These are phyloP conservation scores for Dorcus hopei DNA, from an alignment of 2,888 invertebrate genomes.

Conservation along the genomic window DNA sequence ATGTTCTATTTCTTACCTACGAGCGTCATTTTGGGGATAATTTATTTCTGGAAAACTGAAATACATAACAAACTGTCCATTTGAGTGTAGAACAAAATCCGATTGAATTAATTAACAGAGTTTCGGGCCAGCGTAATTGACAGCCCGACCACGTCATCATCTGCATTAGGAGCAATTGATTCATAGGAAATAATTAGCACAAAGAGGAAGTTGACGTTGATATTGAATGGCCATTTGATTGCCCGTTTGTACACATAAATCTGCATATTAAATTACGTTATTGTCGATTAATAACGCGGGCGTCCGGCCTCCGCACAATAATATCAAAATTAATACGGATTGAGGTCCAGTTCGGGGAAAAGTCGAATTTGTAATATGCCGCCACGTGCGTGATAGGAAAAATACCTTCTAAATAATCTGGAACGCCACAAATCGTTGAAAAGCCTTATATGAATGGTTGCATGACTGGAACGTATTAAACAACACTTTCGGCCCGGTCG, in stretches of 20 bases:
- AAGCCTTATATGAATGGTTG: not conserved
- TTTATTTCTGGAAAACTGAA: too few species aligned
- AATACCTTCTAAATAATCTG: not conserved
- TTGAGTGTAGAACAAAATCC: too few species aligned
- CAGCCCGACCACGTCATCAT: too few species aligned
- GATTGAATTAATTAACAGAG: too few species aligned
- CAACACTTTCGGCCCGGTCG: constrained; percentile 4
- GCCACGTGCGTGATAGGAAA: not conserved
- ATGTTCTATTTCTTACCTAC: too few species aligned
- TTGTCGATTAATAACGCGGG: not conserved
- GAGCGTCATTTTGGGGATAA: too few species aligned
- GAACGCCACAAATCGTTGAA: not conserved
- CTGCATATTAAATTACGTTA: not conserved
- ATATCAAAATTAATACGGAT: too few species aligned
- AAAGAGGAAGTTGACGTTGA: not conserved
- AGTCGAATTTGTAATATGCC: not conserved
- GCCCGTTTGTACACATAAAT: not conserved
- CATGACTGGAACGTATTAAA: constrained; percentile 2
- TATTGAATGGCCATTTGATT: not conserved
- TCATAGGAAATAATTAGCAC: too few species aligned
- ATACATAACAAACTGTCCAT: too few species aligned
- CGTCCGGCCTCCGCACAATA: not conserved
- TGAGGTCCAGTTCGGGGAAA: too few species aligned
- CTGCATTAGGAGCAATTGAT: too few species aligned
- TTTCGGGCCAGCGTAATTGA: too few species aligned